Base-by-base conservation (phyloP, 1,140 invertebrate genomes). In the Camponotus pennsylvanicus region DNA sequence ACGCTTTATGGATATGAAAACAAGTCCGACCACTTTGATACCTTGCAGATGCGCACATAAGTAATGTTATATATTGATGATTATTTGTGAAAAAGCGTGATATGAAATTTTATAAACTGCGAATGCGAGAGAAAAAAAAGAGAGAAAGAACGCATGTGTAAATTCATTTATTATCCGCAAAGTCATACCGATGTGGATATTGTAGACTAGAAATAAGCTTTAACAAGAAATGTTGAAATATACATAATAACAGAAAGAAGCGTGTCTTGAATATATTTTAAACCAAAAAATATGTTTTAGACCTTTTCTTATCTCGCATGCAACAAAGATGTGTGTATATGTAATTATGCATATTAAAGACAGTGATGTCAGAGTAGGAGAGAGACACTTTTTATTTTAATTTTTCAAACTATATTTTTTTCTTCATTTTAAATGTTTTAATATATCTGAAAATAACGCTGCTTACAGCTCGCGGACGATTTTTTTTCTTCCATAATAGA, bases 11-110 rank as follows among this genome's bases (percentile, higher is more conserved):
- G 27, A 52, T 7, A 75, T 57, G 18, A 11, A 52, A 73, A 82
- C 79, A 73, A 57, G n/a, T 83, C 80, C 70, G 70, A 75, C 70
- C 70, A 83, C 55, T 83, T 75, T 61, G 80, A 83, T 83, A 73
- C 67, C 52, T 83, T 70, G 40, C 80, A 18, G 75, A 45, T 75
- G 77, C 61, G 73, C 73, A 76, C 71, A 66, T 66, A 76, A 15
- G 42, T 64, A 63, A 64, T 77, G 77, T 79, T 79, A 79, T 15
- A 79, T 77, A 75, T 64, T 85, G 15, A 64, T 52, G 52, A 85
- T 64, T 64, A 52, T 77, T 63, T 76, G 45, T 55, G 57, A 85
- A 42, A 34, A 42, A 40, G 21, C 18, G 40, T 27, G 45, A 64
- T 13, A 37, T 37, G 55, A 64, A 64, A 40, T 63, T 78, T 85